Evolutionary conservation across 2,888 invertebrate genomes (phyloP), one percentile per base, ranked within the genome.

Genomic region (Alsophila aescularia): DNA sequence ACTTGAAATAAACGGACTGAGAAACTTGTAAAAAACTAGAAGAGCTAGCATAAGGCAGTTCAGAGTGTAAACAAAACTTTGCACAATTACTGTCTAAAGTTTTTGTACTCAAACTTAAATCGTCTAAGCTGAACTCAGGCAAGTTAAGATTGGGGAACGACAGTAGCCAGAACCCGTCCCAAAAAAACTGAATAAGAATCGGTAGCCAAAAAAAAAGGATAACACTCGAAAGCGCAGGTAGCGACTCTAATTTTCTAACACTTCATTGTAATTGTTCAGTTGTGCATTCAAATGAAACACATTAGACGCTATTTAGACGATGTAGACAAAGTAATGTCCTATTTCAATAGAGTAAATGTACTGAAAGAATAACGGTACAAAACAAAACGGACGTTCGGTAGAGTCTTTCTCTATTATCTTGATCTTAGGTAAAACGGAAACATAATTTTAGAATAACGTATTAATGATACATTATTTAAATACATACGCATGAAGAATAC

Each of bases 191-290:
- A 58, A 58, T 49, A 50, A 49, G 49, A 43, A 62, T 61, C 66
- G 61, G 77, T 75, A 75, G 76, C 75, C 52, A 58, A 73, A 71
- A 77, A n/a, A 75, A 72, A 67, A 54, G 53, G 54, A 64, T 42
- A 64, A 58, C 70, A 72, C 52, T 58, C 48, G 16, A 76, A 76
- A 69, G 66, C 62, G 63, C 67, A 84, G 83, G 83, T 83, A 85
- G 77, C 70, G 60, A 50, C 55, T 69, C 64, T 51, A 56, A 56
- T 56, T 50, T 47, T 27, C 45, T 68, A 66, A 69, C 70, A 71
- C 70, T 67, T 67, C 64, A 63, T 69, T 77, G 58, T 72, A 76
- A 73, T 77, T 76, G 72, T 76, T 66, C 67, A 75, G 66, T 69
- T 66, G 75, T 73, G 77, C 79, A 63, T 70, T 72, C 73, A 79